Base-by-base conservation (phyloP, 2,888 invertebrate species). In the Orthosia incerta region DNA sequence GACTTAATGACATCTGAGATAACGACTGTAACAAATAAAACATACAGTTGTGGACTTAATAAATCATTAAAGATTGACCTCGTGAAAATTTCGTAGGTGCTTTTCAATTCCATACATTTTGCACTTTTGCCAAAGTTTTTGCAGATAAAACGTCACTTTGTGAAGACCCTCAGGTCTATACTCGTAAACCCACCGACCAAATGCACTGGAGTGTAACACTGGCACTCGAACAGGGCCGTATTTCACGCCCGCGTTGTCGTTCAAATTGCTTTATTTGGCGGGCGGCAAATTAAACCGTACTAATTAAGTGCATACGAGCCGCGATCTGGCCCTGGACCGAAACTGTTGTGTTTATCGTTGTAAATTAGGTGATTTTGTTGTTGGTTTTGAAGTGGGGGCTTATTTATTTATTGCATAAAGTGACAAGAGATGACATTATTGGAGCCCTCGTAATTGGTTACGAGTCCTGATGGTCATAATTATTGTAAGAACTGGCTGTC, bases 251-350 rank as follows among this genome's bases (percentile, higher is more conserved):
- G 56, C 71, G 73, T 84, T 80, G 63, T 75, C 76, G 76, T 65
- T 84, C 78, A 82, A 86, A 86, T 85, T 84, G 85, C 80, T 84
- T 85, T 84, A 85, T 85, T 86, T 86, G 80, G 84, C 59, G 48
- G 66, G 71, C 60, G 73, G 66, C 75, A 83, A 86, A 86, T 85
- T 84, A 86, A 85, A 80, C 86, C 65, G 74, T 67, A 65, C 82
- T 83, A 86, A 86, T 86, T 86, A 86, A 84, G 71, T 63, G 70
- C 77, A 84, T 74, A 81, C 70, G 69, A 61, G 60, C 75, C 67
- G 64, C 73, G 82, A 67, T 78, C 70, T 60, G 60, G 65, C 62
- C 74, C 79, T 67, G 62, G 59, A 16, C 71, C 59, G 62, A 23
- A 55, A 63, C 51, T 39, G 61, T 45, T 51, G 53, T 77, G 71